These are phyloP conservation scores for Scomber japonicus DNA, from an alignment of 2,113 vertebrate genomes.

Conservation along the genomic window DNA sequence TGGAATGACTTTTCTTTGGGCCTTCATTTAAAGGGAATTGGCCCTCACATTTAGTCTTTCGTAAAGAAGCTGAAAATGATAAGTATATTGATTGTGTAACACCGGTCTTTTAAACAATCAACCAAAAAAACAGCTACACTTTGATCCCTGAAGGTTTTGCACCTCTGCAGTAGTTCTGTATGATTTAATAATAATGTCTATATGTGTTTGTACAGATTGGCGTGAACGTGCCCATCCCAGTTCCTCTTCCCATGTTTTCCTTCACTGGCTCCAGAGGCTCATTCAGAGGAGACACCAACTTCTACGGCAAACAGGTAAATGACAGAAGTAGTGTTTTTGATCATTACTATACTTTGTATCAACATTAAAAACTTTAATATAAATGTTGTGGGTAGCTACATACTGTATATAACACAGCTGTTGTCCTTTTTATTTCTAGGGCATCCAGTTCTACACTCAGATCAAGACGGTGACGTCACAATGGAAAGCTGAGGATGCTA, in stretches of 20 bases:
- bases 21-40: neutral
- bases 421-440: conserved; percentile 79
- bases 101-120: neutral
- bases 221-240: conserved; percentile 97
- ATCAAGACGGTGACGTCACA: conserved; percentile 97
- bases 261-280: conserved; percentile 97
- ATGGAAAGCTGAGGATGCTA: conserved; percentile 98
- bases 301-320: conserved; percentile 95
- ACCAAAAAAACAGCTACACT: neutral
- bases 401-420: neutral
- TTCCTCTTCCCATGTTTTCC: conserved; percentile 98
- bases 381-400: neutral
- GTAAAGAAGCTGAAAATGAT: neutral
- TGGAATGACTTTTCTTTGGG: neutral
- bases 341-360: neutral
- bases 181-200: neutral
- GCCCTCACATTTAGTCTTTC: neutral
- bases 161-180: neutral
- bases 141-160: neutral
- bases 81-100: neutral
- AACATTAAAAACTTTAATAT: neutral
- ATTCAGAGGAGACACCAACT: conserved; percentile 98
- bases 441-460: conserved; percentile 97
- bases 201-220: conserved; percentile 87
- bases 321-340: neutral